These are phyloP conservation scores for Choristoneura fumiferana DNA, from an alignment of 1,140 invertebrate genomes.

Conservation along the genomic window DNA sequence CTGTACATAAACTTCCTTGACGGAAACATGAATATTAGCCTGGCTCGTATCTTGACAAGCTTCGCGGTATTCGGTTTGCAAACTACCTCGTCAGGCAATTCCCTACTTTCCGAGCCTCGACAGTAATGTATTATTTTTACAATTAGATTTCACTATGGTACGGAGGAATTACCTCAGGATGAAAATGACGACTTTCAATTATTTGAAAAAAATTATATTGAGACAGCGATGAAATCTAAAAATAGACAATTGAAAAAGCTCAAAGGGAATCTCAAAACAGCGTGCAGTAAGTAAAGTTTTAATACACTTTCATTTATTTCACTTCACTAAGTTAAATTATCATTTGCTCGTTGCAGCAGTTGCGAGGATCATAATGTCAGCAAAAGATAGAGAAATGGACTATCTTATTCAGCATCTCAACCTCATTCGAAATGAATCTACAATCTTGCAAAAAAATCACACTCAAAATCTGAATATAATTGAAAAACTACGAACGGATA, in stretches of 20 bases:
- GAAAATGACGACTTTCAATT: neutral
- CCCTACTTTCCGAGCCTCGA: neutral
- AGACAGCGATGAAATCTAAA: slow-evolving; percentile 24
- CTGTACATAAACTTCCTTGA: too few species aligned
- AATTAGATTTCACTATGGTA: neutral
- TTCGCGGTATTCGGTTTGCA: too few species aligned
- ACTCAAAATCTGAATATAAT: slow-evolving; percentile 22
- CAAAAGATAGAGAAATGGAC: slow-evolving; percentile 31
- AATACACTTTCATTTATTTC: too few species aligned
- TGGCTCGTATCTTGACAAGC: too few species aligned
- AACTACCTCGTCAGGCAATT: neutral
- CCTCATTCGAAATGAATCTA: slow-evolving; percentile 23
- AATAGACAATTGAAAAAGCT: slow-evolving; percentile 32
- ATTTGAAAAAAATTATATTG: slow-evolving; percentile 20
- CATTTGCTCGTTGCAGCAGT: slow-evolving; percentile 23
- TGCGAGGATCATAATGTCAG: slow-evolving; percentile 30
- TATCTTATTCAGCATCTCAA: slow-evolving; percentile 27
- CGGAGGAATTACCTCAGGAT: neutral
- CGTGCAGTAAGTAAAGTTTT: slow-evolving; percentile 34
- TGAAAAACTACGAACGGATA: slow-evolving; percentile 26
- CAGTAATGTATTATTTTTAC: slow-evolving; percentile 3
- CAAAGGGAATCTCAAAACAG: slow-evolving; percentile 28
- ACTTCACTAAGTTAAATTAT: neutral
- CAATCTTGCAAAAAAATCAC: slow-evolving; percentile 23
- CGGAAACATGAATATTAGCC: too few species aligned